phyloP scores from a whole-genome alignment of 64 coral and sea anemone genomes.

The Stichodactyla helianthus region DNA sequence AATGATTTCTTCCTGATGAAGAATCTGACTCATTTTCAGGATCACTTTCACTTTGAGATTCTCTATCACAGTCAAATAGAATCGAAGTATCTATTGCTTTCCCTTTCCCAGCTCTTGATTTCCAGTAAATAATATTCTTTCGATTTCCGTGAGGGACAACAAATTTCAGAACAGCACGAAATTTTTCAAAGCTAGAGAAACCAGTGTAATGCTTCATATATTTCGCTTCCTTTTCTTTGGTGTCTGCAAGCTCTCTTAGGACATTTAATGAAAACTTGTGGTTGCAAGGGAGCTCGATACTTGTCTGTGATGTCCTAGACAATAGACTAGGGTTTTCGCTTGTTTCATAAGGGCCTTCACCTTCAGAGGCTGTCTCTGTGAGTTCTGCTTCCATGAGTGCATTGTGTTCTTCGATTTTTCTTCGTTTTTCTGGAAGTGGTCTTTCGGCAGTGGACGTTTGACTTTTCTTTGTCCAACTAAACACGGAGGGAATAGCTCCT shows the following conservation, averaged over 20 bases:
- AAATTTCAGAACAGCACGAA: constrained; percentile 59
- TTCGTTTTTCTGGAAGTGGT: constrained; percentile 27
- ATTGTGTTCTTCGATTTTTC: constrained; percentile 23
- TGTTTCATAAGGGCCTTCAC: not conserved
- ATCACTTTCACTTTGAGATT: constrained; percentile 39
- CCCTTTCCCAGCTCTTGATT: constrained; percentile 52
- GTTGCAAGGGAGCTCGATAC: no score
- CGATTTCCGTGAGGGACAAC: constrained; percentile 25
- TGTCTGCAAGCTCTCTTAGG: no score
- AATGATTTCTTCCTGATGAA: constrained; percentile 3
- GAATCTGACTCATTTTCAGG: constrained; percentile 6
- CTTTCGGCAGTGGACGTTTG: constrained; percentile 18
- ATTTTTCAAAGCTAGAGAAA: constrained; percentile 43
- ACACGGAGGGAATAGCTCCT: constrained; percentile 17
- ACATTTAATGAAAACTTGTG: no score
- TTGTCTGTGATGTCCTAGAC: not conserved
- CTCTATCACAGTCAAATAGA: constrained; percentile 44
- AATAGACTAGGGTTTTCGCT: not conserved
- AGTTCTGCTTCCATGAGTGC: not conserved
- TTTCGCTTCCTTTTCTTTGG: no score
- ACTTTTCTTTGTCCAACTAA: constrained; percentile 19
- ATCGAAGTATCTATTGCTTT: constrained; percentile 25
- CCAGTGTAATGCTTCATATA: constrained; percentile 47
- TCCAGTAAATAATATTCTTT: constrained; percentile 62
- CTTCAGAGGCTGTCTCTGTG: not conserved